Base-by-base conservation (phyloP, 2,797 vertebrate genomes). In the Haliaeetus vocifer region DNA sequence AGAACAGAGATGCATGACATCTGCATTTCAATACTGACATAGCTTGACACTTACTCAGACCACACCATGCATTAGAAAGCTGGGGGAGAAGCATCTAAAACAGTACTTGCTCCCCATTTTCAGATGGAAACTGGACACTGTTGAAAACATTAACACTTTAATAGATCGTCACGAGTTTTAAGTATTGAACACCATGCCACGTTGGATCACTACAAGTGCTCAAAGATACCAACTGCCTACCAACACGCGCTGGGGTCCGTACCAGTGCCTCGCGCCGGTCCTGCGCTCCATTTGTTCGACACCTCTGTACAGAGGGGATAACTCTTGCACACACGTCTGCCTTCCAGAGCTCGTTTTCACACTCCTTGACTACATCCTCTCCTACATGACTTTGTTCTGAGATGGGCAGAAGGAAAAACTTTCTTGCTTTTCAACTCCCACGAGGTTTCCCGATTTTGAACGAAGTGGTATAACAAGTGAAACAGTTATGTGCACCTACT, bases 241-340 rank as follows among this genome's bases (percentile, higher is more conserved):
- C 40, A 22, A 14, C 6, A 3, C 0, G 11, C 3, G 3, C 1
- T 4, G 33, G 50, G 15, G 19, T n/a, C 40, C 3, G 2, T 2
- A 10, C 8, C 2, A 5, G 28, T 3, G 28, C 40, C 45, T 23
- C 11, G 13, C 14, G 47, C 5, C 1, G 2, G 37, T 15, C 26
- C 75, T 3, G 9, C 1, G 3, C 77, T 18, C 45, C 0, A 3
- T 8, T 33, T 35, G 35, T 1, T 6, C 17, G 3, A 15, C 33
- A 8, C 45, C 45, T 9, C 53, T 9, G 13, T 16, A 3, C 16
- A 3, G 23, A 59, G 17, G 29, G 19, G 33, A n/a, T 0, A 50
- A 4, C 21, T 58, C 62, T 7, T 1, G 22, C 21, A 8, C 33
- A 20, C 42, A 2, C 1, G 1, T 16, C 29, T 19, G 15, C 25